These are phyloP conservation scores for Hyposmocoma kahamanoa DNA, from an alignment of 1,140 invertebrate species.

Conservation along the genomic window DNA sequence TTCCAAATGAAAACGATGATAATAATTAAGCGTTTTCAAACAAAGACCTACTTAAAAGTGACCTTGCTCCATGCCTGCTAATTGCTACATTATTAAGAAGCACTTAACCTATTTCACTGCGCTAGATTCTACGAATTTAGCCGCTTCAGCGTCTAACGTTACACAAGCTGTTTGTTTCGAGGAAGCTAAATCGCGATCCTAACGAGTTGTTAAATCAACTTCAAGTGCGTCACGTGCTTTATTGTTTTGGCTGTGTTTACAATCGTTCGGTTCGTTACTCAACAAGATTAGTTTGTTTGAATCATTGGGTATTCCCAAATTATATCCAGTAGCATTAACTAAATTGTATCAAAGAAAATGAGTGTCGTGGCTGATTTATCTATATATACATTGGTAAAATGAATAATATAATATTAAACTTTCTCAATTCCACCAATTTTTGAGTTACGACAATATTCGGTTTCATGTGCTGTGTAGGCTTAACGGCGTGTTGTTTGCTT, in stretches of 20 bases:
- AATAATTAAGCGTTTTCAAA: not conserved
- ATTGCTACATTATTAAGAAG: constrained; percentile 63
- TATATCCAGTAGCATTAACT: too few relatives aligned
- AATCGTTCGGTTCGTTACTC: not conserved
- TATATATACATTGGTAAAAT: too few relatives aligned
- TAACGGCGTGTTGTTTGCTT: too few relatives aligned
- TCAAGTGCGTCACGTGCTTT: not conserved
- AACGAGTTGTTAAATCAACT: not conserved
- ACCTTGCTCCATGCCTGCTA: constrained; percentile 57
- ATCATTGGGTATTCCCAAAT: not conserved
- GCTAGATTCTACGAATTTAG: constrained; percentile 42
- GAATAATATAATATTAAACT: too few relatives aligned
- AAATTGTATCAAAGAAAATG: too few relatives aligned
- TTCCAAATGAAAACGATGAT: not conserved
- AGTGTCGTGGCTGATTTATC: too few relatives aligned
- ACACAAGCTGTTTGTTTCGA: constrained; percentile 25
- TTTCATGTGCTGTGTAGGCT: too few relatives aligned
- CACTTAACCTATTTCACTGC: constrained; percentile 60
- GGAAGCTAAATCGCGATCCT: constrained; percentile 14
- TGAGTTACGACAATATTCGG: too few relatives aligned
- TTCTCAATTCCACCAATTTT: too few relatives aligned
- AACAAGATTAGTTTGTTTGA: not conserved
- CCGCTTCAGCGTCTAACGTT: constrained; percentile 24
- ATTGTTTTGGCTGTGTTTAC: not conserved
- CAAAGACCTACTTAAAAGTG: constrained; percentile 26